Percentiles rank a stretch among this genome's conserved stretches.
These are phyloP conservation scores for Momotus momota DNA, from an alignment of 2,797 vertebrate genomes.

Conservation along the genomic window DNA sequence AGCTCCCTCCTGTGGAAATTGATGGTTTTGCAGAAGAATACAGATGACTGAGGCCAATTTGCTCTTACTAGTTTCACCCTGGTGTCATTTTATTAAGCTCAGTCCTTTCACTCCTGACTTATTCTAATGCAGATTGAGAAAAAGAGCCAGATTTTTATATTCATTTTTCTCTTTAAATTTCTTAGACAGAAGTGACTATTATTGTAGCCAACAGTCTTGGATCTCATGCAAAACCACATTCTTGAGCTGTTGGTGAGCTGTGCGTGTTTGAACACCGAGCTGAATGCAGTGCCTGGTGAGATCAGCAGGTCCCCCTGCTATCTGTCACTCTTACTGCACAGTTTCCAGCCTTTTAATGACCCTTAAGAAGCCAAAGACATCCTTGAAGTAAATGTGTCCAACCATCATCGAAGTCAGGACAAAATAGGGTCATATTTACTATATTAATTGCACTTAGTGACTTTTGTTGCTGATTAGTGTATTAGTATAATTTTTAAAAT, in stretches of 20 bases:
- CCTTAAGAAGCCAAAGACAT: not conserved
- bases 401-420: not conserved
- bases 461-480: not conserved
- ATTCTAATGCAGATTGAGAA: not conserved
- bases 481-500: not conserved
- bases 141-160: not conserved
- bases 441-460: not conserved
- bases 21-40: not conserved
- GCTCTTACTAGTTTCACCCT: accelerated
- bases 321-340: not conserved
- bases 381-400: not conserved
- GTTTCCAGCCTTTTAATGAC: not conserved
- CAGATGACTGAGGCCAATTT: not conserved
- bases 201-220: not conserved
- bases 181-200: not conserved
- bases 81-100: not conserved
- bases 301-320: not conserved
- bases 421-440: not conserved
- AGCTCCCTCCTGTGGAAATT: constrained; percentile 61
- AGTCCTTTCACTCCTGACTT: not conserved
- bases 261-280: accelerated
- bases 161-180: not conserved
- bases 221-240: accelerated
- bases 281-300: not conserved
- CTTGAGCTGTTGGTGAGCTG: not conserved